Evolutionary conservation across 2,113 vertebrate species (phyloP).

Genomic region (Micronycteris hirsuta): DNA sequence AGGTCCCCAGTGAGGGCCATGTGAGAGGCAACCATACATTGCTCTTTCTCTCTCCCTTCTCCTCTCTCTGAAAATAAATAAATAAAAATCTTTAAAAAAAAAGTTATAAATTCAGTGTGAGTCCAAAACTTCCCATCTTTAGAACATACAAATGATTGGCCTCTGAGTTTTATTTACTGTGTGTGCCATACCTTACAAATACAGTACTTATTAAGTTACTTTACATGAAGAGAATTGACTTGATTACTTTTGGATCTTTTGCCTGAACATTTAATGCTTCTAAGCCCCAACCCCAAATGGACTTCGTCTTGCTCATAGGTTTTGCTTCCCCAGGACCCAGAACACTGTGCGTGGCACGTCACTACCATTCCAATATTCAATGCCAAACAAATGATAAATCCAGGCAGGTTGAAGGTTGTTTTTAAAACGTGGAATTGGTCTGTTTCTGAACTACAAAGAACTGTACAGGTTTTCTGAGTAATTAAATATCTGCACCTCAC

Average conservation of each 20-base stretch:
- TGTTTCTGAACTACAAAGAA: not conserved
- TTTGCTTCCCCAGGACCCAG: not conserved
- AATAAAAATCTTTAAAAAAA: too few species aligned
- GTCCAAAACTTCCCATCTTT: not conserved
- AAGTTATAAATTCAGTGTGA: not conserved
- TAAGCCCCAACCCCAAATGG: not conserved
- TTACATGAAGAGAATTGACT: not conserved
- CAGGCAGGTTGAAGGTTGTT: not conserved
- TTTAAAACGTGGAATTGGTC: not conserved
- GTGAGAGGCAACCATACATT: too few species aligned
- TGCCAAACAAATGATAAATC: not conserved
- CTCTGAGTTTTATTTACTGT: not conserved
- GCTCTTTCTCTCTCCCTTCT: too few species aligned
- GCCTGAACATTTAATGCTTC: not conserved
- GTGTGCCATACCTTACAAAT: not conserved
- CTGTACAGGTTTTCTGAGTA: not conserved
- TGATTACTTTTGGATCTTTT: not conserved
- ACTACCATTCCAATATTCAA: not conserved
- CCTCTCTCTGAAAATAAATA: too few species aligned
- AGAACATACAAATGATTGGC: not conserved
- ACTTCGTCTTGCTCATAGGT: not conserved
- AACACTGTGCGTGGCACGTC: not conserved
- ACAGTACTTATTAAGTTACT: not conserved
- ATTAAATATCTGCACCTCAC: not conserved
- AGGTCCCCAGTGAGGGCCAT: too few species aligned